phyloP scores from a whole-genome alignment of 1,140 invertebrate genomes.

The Thaumatotibia leucotreta region DNA sequence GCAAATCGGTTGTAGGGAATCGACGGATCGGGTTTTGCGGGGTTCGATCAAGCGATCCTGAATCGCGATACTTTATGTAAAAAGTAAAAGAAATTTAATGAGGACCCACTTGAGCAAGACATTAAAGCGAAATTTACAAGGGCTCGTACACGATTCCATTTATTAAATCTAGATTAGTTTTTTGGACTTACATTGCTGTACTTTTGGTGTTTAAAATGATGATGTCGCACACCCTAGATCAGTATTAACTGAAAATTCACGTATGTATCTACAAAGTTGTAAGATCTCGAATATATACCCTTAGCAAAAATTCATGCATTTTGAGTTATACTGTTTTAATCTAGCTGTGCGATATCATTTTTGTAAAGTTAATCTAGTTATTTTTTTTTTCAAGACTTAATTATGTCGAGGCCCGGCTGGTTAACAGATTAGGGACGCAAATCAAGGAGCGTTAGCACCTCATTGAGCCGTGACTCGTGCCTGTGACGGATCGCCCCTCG shows the following conservation, averaged over 20 bases:
- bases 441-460: conserved; percentile 34
- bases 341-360: too few species aligned
- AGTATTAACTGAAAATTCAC: too few species aligned
- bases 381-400: background rate
- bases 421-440: conserved; percentile 24
- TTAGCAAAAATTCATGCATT: too few species aligned
- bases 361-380: too few species aligned
- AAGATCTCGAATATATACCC: too few species aligned
- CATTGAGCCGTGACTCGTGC: conserved; percentile 41
- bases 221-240: too few species aligned
- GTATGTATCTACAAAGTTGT: too few species aligned
- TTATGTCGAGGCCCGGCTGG: background rate
- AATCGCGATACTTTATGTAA: background rate
- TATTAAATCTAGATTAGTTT: background rate
- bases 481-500: conserved; percentile 36
- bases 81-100: conserved; percentile 4
- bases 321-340: too few species aligned
- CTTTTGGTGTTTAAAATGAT: too few species aligned
- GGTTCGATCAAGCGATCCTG: background rate
- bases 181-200: background rate
- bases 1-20: background rate
- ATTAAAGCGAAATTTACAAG: conserved; percentile 2
- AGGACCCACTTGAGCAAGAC: background rate
- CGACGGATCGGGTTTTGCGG: background rate
- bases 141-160: background rate